A percentile compares a stretch with the other conserved stretches of the same genome.
Evolutionary conservation across 2,113 vertebrate species (phyloP).

Genomic region (Pelmatolapia mariae): DNA sequence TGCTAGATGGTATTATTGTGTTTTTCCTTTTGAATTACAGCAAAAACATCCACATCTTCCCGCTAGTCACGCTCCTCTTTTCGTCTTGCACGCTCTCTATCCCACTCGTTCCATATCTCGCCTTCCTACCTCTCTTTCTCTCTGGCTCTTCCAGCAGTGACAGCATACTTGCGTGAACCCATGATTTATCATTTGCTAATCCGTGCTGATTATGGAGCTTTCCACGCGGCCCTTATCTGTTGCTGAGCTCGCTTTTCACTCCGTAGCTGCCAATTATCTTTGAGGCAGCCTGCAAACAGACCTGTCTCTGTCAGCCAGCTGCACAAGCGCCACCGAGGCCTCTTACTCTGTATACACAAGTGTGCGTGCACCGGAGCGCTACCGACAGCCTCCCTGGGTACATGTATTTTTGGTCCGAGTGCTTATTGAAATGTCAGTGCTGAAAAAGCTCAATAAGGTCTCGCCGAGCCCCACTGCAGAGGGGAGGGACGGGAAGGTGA

Average conservation of each 20-base stretch:
- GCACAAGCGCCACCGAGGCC: slow-evolving; percentile 10
- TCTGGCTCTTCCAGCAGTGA: slow-evolving; percentile 38
- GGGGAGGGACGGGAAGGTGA: background rate
- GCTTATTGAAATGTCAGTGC: background rate
- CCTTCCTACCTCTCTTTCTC: background rate
- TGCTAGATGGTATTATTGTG: slow-evolving; percentile 65
- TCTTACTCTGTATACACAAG: background rate
- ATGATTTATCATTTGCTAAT: slow-evolving; percentile 74
- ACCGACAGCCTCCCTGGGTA: background rate
- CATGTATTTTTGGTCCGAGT: background rate
- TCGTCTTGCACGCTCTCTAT: background rate
- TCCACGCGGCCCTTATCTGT: slow-evolving; percentile 67
- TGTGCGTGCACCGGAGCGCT: background rate
- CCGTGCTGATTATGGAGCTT: slow-evolving; percentile 68
- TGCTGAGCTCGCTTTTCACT: slow-evolving; percentile 70
- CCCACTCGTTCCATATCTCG: slow-evolving; percentile 13
- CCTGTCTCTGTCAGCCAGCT: slow-evolving; percentile 53
- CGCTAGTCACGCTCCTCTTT: slow-evolving; percentile 5
- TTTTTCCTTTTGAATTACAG: slow-evolving; percentile 55
- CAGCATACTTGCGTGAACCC: slow-evolving; percentile 58
- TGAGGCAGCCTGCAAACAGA: slow-evolving; percentile 48
- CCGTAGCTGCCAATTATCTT: slow-evolving; percentile 66
- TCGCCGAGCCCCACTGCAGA: background rate
- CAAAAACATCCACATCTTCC: slow-evolving; percentile 56
- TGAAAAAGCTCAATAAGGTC: background rate